These are phyloP conservation scores for Cosmorhoe ocellata DNA, from an alignment of 2,888 invertebrate genomes.

Conservation along the genomic window DNA sequence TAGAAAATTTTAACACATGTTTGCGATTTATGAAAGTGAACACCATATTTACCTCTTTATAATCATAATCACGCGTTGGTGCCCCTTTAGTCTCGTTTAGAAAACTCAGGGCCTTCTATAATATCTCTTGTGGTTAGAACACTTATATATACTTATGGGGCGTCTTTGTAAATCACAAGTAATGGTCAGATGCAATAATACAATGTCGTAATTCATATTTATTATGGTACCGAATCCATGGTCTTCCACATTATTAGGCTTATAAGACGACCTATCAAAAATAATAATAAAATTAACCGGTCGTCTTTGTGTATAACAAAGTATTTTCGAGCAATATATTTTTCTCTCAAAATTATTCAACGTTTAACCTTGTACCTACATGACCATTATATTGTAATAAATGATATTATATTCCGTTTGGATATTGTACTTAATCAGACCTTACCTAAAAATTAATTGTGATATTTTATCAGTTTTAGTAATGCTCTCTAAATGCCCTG, in stretches of 20 bases:
- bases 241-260: slow-evolving; percentile 60
- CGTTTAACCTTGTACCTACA: slow-evolving; percentile 43
- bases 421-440: slow-evolving; percentile 74
- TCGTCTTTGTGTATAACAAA: slow-evolving; percentile 21
- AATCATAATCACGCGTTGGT: slow-evolving; percentile 47
- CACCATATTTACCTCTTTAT: slow-evolving; percentile 59
- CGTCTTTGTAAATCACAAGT: slow-evolving; percentile 56
- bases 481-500: slow-evolving; percentile 66
- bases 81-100: slow-evolving; percentile 48
- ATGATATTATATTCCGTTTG: slow-evolving; percentile 47
- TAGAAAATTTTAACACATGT: slow-evolving; percentile 43
- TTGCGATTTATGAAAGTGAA: slow-evolving; percentile 58
- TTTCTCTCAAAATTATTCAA: slow-evolving; percentile 26
- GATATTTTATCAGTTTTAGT: slow-evolving; percentile 68
- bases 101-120: slow-evolving; percentile 46
- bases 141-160: slow-evolving; percentile 56
- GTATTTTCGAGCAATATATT: slow-evolving; percentile 27
- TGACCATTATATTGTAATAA: slow-evolving; percentile 61
- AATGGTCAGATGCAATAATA: slow-evolving; percentile 60
- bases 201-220: slow-evolving; percentile 23
- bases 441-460: slow-evolving; percentile 70
- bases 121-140: slow-evolving; percentile 43
- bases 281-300: slow-evolving; percentile 10
- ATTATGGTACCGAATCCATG: slow-evolving; percentile 47
- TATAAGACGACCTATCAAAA: slow-evolving; percentile 41